Evolutionary conservation across 2,797 vertebrate species (phyloP).

Genomic region (Leptoclinus maculatus): DNA sequence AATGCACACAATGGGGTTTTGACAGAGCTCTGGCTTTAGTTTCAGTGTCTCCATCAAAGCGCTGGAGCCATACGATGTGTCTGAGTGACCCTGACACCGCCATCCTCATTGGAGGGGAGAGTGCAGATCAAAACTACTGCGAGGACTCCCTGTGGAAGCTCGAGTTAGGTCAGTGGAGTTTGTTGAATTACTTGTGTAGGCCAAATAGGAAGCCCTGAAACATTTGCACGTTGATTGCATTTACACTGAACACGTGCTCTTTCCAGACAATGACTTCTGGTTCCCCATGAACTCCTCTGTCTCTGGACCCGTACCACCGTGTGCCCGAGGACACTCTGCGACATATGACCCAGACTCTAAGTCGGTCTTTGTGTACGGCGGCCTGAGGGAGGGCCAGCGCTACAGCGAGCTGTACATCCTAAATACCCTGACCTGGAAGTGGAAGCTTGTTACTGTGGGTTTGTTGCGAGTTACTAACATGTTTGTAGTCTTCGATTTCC

Average conservation of each 20-base stretch:
- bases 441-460: slow-evolving; percentile 88
- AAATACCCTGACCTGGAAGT: slow-evolving; percentile 90
- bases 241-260: neutral
- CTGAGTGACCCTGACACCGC: slow-evolving; percentile 88
- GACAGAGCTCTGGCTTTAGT: slow-evolving; percentile 44
- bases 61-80: slow-evolving; percentile 91
- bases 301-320: slow-evolving; percentile 71
- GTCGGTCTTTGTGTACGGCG: slow-evolving; percentile 89
- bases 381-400: slow-evolving; percentile 83
- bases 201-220: neutral
- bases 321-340: slow-evolving; percentile 87
- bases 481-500: neutral
- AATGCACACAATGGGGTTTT: neutral
- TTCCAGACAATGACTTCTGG: slow-evolving; percentile 90
- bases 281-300: slow-evolving; percentile 84
- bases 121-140: slow-evolving; percentile 76
- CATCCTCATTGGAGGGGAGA: slow-evolving; percentile 90
- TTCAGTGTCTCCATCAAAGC: slow-evolving; percentile 86
- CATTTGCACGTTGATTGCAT: neutral
- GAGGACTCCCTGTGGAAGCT: slow-evolving; percentile 88
- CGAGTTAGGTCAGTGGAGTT: slow-evolving; percentile 85
- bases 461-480: slow-evolving; percentile 33
- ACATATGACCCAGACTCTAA: slow-evolving; percentile 90
- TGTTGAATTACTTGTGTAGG: neutral
- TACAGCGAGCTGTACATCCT: slow-evolving; percentile 86